Evolutionary conservation across 23 tunicate genomes (phyloP).

Genomic region (Aplidium turbinatum): DNA sequence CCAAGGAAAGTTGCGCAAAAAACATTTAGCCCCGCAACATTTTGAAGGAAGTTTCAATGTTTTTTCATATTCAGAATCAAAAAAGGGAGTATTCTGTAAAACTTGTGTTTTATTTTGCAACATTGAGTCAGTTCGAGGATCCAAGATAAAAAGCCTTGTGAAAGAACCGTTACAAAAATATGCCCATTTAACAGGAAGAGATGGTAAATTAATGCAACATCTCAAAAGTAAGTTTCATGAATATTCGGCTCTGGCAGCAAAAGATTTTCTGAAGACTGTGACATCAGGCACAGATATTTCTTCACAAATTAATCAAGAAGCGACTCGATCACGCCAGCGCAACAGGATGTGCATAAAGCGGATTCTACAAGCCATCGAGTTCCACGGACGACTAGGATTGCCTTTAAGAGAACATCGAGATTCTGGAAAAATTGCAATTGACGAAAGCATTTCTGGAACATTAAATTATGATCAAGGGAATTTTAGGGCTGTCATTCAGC

Average conservation of each 20-base stretch:
- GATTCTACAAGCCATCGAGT: too few species aligned
- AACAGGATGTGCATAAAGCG: too few species aligned
- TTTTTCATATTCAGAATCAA: not conserved
- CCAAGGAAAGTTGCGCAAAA: not conserved
- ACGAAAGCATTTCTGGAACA: too few species aligned
- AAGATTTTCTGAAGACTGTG: not conserved
- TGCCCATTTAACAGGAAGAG: not conserved
- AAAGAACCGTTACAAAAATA: conserved; percentile 11
- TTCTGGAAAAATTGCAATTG: too few species aligned
- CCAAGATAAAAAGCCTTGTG: not conserved
- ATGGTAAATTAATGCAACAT: not conserved
- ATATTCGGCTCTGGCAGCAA: not conserved
- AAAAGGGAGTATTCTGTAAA: conserved; percentile 2
- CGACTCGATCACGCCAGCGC: too few species aligned
- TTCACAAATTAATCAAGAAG: too few species aligned
- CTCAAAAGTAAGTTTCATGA: not conserved
- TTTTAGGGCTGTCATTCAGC: too few species aligned
- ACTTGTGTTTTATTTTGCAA: not conserved
- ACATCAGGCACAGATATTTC: conserved; percentile 5
- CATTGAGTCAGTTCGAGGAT: not conserved
- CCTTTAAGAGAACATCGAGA: too few species aligned
- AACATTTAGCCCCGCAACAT: conserved; percentile 5
- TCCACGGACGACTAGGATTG: too few species aligned
- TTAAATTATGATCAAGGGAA: too few species aligned
- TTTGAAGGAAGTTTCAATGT: not conserved